Evolutionary conservation across 2,797 vertebrate genomes (phyloP).

Genomic region (Pyrocephalus nanus): DNA sequence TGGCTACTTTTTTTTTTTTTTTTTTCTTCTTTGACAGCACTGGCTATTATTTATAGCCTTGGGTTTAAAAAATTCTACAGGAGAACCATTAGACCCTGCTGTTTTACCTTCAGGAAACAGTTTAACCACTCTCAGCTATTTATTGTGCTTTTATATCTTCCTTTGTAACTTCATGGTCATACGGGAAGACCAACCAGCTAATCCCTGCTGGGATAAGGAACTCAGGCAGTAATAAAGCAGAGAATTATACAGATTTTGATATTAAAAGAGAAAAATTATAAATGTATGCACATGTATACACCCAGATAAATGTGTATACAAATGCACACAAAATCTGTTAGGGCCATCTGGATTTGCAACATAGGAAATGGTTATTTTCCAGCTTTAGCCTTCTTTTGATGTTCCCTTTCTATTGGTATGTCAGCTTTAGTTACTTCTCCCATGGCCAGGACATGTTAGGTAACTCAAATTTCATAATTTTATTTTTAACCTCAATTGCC

Average conservation of each 20-base stretch:
- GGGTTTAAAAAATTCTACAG: slow-evolving; percentile 22
- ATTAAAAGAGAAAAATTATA: neutral
- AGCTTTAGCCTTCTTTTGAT: slow-evolving; percentile 4
- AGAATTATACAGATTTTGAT: neutral
- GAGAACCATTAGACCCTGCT: neutral
- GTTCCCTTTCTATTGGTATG: neutral
- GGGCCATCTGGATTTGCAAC: slow-evolving; percentile 34
- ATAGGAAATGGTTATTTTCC: slow-evolving; percentile 1
- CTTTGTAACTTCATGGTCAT: neutral
- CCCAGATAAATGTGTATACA: slow-evolving; percentile 16
- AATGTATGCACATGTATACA: neutral
- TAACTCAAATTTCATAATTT: slow-evolving; percentile 10
- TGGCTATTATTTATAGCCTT: slow-evolving; percentile 12
- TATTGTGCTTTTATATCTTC: slow-evolving; percentile 18
- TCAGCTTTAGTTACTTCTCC: slow-evolving; percentile 10
- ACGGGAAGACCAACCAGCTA: neutral
- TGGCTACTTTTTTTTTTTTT: neutral
- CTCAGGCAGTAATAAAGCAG: neutral
- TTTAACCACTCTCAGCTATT: slow-evolving; percentile 42
- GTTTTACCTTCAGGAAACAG: slow-evolving; percentile 46
- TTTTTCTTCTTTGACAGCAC: neutral
- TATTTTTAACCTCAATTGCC: slow-evolving; percentile 1
- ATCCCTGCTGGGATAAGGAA: neutral
- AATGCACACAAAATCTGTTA: slow-evolving; percentile 39
- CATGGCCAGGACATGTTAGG: neutral